A percentile compares a stretch with the other conserved stretches of the same genome.
phyloP scores from a whole-genome alignment of 2,797 vertebrate genomes.

The Halcyon leucocephala region DNA sequence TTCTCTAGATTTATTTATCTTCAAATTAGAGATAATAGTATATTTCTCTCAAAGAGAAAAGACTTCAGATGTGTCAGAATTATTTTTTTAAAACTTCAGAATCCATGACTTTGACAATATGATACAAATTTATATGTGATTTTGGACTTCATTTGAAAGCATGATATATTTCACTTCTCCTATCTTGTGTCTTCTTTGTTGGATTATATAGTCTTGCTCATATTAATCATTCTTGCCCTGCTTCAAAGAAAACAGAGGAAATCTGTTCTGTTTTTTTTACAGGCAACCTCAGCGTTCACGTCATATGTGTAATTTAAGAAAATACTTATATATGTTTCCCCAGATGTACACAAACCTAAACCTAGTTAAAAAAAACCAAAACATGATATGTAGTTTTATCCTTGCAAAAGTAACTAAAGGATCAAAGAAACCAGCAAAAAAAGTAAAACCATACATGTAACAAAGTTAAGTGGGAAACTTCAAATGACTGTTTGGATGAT shows the following conservation, averaged over 20 bases:
- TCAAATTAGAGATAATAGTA: not conserved
- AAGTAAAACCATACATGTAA: fast-evolving
- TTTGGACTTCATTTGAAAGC: not conserved
- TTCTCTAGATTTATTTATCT: not conserved
- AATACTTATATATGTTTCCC: not conserved
- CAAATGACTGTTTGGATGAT: not conserved
- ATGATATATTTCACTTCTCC: not conserved
- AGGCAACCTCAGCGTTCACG: not conserved
- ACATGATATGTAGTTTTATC: fast-evolving
- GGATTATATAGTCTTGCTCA: not conserved
- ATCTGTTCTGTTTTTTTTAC: not conserved
- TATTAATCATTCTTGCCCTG: not conserved
- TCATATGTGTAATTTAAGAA: not conserved
- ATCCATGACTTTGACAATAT: not conserved
- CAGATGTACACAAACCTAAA: not conserved
- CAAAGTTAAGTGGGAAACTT: not conserved
- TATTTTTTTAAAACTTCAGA: not conserved
- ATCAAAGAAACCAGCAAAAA: not conserved
- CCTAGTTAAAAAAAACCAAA: not conserved
- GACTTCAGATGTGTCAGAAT: not conserved
- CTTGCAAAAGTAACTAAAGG: not conserved
- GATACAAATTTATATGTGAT: not conserved
- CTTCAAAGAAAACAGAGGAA: not conserved
- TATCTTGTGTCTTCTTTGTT: not conserved
- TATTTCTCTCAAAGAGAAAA: not conserved